Evolutionary conservation across 2,113 vertebrate species (phyloP).

Genomic region (Austrofundulus limnaeus): DNA sequence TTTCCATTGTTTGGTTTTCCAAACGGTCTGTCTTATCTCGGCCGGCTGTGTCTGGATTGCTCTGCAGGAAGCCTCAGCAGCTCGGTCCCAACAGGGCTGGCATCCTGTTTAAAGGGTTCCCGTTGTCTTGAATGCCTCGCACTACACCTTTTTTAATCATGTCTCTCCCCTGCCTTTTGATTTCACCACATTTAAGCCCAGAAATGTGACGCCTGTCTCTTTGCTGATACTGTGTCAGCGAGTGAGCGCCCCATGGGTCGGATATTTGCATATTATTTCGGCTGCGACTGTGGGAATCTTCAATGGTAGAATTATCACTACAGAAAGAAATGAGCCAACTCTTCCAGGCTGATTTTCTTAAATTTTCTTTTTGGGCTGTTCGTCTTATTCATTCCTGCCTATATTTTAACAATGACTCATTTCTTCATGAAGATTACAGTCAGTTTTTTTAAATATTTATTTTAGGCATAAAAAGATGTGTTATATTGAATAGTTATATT

Average conservation of each 20-base stretch:
- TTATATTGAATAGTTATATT: constrained; percentile 13
- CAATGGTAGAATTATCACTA: constrained; percentile 72
- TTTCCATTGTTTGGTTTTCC: constrained; percentile 55
- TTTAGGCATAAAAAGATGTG: constrained; percentile 31
- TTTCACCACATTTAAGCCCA: constrained; percentile 65
- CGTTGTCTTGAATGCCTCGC: constrained; percentile 49
- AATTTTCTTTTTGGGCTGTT: constrained; percentile 15
- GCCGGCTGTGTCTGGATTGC: constrained; percentile 55
- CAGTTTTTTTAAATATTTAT: constrained; percentile 28
- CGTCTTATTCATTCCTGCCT: constrained; percentile 23
- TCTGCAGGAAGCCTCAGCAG: constrained; percentile 55
- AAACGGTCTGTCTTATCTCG: constrained; percentile 48
- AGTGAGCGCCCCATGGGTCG: constrained; percentile 67
- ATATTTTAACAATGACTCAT: constrained; percentile 59
- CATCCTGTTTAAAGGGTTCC: constrained; percentile 57
- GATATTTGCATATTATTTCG: constrained; percentile 78
- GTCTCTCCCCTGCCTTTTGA: constrained; percentile 60
- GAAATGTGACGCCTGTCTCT: constrained; percentile 68
- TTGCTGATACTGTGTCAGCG: constrained; percentile 75
- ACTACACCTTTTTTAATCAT: constrained; percentile 71
- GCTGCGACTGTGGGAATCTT: constrained; percentile 68
- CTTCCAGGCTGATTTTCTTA: constrained; percentile 47
- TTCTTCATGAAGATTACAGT: constrained; percentile 36
- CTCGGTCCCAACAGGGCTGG: constrained; percentile 49
- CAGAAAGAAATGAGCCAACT: constrained; percentile 56